phyloP scores from a whole-genome alignment of 1,140 invertebrate genomes.

The Pogonus chalceus region DNA sequence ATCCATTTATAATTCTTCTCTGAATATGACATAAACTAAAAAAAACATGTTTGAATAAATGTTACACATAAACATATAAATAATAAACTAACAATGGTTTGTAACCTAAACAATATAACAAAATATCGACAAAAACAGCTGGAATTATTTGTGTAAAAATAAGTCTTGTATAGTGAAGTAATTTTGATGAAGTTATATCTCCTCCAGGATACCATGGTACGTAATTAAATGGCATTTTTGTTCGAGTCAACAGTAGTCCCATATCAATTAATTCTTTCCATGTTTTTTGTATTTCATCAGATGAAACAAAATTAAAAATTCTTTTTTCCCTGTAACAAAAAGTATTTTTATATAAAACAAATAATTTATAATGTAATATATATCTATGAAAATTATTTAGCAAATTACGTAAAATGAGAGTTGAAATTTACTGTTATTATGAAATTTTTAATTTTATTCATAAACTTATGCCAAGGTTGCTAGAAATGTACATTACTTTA shows the following conservation, averaged over 20 bases:
- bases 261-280: constrained; percentile 47
- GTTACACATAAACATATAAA: neutral
- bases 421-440: too few relatives aligned
- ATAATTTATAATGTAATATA: too few relatives aligned
- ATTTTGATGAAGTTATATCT: constrained; percentile 40
- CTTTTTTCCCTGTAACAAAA: too few relatives aligned
- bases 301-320: too few relatives aligned
- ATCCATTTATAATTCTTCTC: constrained; percentile 34
- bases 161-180: constrained; percentile 42
- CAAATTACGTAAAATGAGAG: too few relatives aligned
- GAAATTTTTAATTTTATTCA: too few relatives aligned
- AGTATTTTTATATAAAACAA: too few relatives aligned
- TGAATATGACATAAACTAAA: constrained; percentile 24
- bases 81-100: constrained; percentile 39
- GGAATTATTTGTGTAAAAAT: constrained; percentile 45
- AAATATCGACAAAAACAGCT: constrained; percentile 42
- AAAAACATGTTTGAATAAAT: too few relatives aligned
- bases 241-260: constrained; percentile 39
- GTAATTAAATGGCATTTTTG: constrained; percentile 34
- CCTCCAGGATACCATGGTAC: constrained; percentile 44
- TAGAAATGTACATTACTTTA: too few relatives aligned
- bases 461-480: too few relatives aligned
- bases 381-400: too few relatives aligned
- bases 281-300: too few relatives aligned
- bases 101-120: constrained; percentile 38